Conservation (phyloP, 2,888 invertebrate genomes). For the Lepidocyrtoides sp. region DNA sequence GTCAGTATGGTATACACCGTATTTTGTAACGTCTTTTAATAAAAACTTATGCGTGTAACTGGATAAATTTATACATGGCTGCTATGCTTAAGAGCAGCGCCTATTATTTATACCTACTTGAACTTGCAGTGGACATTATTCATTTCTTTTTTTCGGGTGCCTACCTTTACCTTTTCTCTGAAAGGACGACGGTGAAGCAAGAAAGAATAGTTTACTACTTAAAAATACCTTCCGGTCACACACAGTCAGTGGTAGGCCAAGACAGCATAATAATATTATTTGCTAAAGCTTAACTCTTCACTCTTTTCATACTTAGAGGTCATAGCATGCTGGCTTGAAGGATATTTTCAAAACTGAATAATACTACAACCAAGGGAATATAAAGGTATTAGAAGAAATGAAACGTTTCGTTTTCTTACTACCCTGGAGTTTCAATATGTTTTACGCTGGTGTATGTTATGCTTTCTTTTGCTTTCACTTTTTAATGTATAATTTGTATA, state of each 20-base stretch:
- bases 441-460: not conserved
- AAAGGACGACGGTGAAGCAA: not conserved
- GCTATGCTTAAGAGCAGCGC: too few species aligned
- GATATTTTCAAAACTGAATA: not conserved
- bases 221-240: slow-evolving; percentile 39
- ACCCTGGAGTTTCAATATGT: too few species aligned
- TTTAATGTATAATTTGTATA: slow-evolving; percentile 31
- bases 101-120: not conserved
- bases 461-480: slow-evolving; percentile 29
- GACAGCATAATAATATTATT: slow-evolving; percentile 18
- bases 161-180: not conserved
- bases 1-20: too few species aligned
- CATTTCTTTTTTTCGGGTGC: slow-evolving; percentile 11
- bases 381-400: not conserved
- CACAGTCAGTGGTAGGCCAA: not conserved
- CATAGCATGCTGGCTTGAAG: not conserved
- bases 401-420: not conserved
- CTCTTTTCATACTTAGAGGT: not conserved
- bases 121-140: not conserved
- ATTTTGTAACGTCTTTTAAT: too few species aligned
- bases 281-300: not conserved
- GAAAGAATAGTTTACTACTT: slow-evolving; percentile 35
- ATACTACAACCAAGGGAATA: not conserved
- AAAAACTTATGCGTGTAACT: too few species aligned
- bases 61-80: too few species aligned